Percentiles rank a stretch among this genome's conserved stretches.
phyloP scores from a whole-genome alignment of 2,888 invertebrate genomes.

The Lasioglossum vierecki region DNA sequence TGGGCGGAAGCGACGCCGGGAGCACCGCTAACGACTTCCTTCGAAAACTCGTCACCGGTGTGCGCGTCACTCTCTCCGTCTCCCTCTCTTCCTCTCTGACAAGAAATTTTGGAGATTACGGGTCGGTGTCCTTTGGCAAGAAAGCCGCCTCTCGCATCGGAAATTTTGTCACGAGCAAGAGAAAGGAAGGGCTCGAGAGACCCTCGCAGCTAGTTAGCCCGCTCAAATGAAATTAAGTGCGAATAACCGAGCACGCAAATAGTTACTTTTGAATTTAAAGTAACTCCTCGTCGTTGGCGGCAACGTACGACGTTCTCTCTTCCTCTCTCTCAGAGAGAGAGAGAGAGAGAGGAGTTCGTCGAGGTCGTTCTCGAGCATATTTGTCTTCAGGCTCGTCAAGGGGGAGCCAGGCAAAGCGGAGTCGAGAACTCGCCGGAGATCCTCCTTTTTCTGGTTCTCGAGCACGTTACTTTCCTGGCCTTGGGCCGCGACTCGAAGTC shows the following conservation, averaged over 20 bases:
- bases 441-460: slow-evolving; percentile 34
- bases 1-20: slow-evolving; percentile 15
- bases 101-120: slow-evolving; percentile 14
- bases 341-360: slow-evolving; percentile 22
- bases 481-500: not conserved
- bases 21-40: slow-evolving; percentile 35
- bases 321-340: not conserved
- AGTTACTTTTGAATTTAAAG: slow-evolving; percentile 52
- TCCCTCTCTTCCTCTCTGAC: not conserved
- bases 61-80: not conserved
- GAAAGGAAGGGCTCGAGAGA: not conserved
- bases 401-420: slow-evolving; percentile 30
- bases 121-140: not conserved
- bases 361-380: slow-evolving; percentile 51
- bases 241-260: slow-evolving; percentile 45
- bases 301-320: not conserved
- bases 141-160: not conserved
- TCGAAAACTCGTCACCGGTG: slow-evolving; percentile 13
- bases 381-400: slow-evolving; percentile 51
- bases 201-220: not conserved
- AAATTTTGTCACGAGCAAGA: too few relatives aligned
- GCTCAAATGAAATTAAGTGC: slow-evolving; percentile 44
- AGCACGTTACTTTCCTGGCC: slow-evolving; percentile 27
- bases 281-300: slow-evolving; percentile 24
- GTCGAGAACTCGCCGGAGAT: slow-evolving; percentile 34